Evolutionary conservation across 2,113 vertebrate species (phyloP).

Genomic region (Odontophorus gujanensis): DNA sequence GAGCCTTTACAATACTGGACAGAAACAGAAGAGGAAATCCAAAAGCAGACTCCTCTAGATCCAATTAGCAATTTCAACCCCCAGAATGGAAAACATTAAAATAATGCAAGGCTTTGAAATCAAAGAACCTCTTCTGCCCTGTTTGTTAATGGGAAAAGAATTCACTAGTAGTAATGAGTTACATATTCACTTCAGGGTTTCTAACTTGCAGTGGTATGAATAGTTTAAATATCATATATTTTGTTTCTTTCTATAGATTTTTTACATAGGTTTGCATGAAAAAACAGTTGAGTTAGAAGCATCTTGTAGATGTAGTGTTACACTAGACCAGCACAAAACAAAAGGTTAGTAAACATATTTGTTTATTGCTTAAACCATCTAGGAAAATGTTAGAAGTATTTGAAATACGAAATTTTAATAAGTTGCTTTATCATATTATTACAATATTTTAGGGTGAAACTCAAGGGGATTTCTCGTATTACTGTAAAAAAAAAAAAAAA

Average conservation of each 20-base stretch:
- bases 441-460: background rate
- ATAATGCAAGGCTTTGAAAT: slow-evolving; percentile 9
- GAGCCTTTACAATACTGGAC: background rate
- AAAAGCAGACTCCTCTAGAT: slow-evolving; percentile 37
- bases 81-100: slow-evolving; percentile 31
- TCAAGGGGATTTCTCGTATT: background rate
- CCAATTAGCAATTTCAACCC: slow-evolving; percentile 12
- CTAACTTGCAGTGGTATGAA: background rate
- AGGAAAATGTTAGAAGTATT: background rate
- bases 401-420: background rate
- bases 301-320: background rate
- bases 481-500: background rate
- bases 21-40: background rate
- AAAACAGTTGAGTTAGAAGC: background rate
- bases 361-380: background rate
- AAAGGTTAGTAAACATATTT: background rate
- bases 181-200: background rate
- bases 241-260: background rate
- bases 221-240: background rate
- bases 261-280: background rate
- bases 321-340: background rate
- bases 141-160: background rate
- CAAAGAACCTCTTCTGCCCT: background rate
- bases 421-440: background rate
- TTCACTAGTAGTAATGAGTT: background rate